These are phyloP conservation scores for Bradypodion pumilum DNA, from an alignment of 2,797 vertebrate genomes.

Conservation along the genomic window DNA sequence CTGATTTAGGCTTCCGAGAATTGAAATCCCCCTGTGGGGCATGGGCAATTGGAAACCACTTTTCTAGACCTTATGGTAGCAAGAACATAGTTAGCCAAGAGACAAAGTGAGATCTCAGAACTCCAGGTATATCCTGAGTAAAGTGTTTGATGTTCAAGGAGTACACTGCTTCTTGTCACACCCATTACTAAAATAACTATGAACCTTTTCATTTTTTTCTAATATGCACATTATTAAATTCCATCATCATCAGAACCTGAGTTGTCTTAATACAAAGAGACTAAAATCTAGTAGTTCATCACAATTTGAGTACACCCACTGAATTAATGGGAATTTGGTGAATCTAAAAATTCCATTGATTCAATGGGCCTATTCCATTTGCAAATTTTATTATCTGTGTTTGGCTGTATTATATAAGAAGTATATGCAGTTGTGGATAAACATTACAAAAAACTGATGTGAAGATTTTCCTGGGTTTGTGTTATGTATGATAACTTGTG, in stretches of 20 bases:
- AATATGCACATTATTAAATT: no score
- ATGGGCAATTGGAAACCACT: no score
- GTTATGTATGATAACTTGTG: no score
- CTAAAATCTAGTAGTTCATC: no score
- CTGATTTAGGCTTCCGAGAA: no score
- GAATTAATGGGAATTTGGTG: no score
- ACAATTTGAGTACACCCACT: no score
- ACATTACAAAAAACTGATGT: background rate
- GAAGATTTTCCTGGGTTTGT: background rate
- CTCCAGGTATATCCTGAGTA: background rate
- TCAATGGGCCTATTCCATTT: no score
- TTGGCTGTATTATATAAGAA: background rate
- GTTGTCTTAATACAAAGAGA: background rate
- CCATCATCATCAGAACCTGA: background rate
- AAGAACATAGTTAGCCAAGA: background rate
- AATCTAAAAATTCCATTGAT: no score
- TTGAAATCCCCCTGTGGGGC: no score
- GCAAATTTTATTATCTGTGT: background rate
- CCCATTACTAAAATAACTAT: background rate
- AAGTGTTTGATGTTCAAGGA: background rate
- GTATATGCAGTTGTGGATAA: background rate
- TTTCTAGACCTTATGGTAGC: slow-evolving; percentile 20
- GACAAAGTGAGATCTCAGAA: background rate
- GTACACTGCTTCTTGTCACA: no score
- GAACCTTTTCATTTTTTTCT: background rate